Evolutionary conservation across 2,797 vertebrate species (phyloP).

Genomic region (Buceros bicornis): DNA sequence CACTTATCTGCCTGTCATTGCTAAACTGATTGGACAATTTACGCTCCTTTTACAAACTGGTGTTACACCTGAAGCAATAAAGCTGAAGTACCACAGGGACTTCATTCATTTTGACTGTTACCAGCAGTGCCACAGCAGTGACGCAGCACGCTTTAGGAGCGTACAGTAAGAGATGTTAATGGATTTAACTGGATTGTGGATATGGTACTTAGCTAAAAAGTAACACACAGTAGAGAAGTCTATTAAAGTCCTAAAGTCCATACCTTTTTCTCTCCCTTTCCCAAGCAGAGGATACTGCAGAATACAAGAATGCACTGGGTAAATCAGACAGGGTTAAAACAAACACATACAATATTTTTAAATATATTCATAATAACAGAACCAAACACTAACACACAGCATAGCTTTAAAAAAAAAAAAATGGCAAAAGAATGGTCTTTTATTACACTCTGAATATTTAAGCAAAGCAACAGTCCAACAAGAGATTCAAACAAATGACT

Average conservation of each 20-base stretch:
- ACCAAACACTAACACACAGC: neutral
- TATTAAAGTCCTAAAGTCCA: neutral
- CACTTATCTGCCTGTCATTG: neutral
- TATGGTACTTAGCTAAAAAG: neutral
- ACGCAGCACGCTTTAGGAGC: neutral
- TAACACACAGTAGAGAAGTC: neutral
- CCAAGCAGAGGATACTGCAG: neutral
- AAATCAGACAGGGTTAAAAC: neutral
- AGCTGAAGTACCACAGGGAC: neutral
- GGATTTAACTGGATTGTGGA: neutral
- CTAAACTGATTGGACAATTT: neutral
- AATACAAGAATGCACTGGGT: neutral
- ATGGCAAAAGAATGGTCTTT: neutral
- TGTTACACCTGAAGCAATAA: neutral
- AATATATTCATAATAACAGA: neutral
- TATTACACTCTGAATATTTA: neutral
- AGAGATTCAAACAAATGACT: neutral
- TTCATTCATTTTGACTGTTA: neutral
- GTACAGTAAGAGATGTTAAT: neutral
- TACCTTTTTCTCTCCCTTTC: neutral
- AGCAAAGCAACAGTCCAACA: neutral
- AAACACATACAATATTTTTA: neutral
- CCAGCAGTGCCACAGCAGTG: neutral
- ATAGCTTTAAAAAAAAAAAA: neutral
- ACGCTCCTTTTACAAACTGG: neutral